These are phyloP conservation scores for Tenthredo livida DNA, from an alignment of 2,888 invertebrate species.

Conservation along the genomic window DNA sequence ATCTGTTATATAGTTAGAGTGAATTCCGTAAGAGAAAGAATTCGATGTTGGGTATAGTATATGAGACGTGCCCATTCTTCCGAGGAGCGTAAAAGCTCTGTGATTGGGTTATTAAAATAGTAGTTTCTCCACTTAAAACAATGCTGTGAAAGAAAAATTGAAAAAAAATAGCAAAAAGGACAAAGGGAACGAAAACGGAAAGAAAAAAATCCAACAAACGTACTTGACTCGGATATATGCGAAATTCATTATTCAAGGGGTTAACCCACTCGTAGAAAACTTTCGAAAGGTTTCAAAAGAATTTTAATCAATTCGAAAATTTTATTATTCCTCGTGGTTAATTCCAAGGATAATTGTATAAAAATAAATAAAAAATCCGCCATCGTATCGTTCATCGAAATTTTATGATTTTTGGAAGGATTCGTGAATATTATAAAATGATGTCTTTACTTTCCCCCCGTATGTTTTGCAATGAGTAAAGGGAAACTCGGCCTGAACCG, in stretches of 20 bases:
- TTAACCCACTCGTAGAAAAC: neutral
- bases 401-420: too few relatives aligned
- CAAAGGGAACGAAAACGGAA: neutral
- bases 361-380: neutral
- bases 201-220: neutral
- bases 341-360: too few relatives aligned
- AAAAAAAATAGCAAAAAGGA: neutral
- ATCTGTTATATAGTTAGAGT: neutral
- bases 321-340: neutral
- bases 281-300: neutral
- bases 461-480: neutral
- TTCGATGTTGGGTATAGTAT: neutral
- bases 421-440: too few relatives aligned
- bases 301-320: neutral
- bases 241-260: neutral
- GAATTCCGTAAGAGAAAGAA: neutral
- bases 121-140: neutral
- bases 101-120: constrained; percentile 3
- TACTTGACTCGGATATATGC: neutral
- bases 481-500: neutral
- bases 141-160: neutral
- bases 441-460: too few relatives aligned
- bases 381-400: neutral
- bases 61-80: too few relatives aligned
- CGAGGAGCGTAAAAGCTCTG: neutral